Evolutionary conservation across 2,888 invertebrate species (phyloP).

Genomic region (Pyrochroa serraticornis): DNA sequence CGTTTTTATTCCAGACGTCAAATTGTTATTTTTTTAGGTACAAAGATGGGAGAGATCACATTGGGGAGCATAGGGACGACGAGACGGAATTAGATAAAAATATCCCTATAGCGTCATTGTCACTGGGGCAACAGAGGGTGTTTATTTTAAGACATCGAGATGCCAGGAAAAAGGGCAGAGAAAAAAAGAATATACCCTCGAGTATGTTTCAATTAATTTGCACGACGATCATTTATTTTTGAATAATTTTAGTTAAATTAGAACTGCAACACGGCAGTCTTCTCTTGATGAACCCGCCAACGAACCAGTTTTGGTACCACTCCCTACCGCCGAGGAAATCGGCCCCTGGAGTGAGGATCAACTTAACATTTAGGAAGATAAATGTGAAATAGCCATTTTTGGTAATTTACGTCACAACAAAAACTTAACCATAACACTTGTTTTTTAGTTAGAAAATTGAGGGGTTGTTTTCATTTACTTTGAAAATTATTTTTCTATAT

Average conservation of each 20-base stretch:
- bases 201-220: slow-evolving; percentile 48
- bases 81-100: slow-evolving; percentile 68
- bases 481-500: too few species aligned
- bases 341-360: slow-evolving; percentile 64
- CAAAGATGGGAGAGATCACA: slow-evolving; percentile 70
- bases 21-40: slow-evolving; percentile 60
- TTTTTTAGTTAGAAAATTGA: too few species aligned
- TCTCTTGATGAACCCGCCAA: slow-evolving; percentile 73
- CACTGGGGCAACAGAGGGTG: slow-evolving; percentile 68
- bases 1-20: background rate
- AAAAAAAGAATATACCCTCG: slow-evolving; percentile 58
- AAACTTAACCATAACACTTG: too few species aligned
- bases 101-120: slow-evolving; percentile 71
- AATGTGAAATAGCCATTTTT: background rate
- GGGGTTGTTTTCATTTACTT: too few species aligned
- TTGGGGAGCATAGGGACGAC: slow-evolving; percentile 75
- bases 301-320: slow-evolving; percentile 75
- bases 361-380: slow-evolving; percentile 69
- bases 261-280: slow-evolving; percentile 70
- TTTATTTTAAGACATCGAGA: slow-evolving; percentile 70
- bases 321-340: slow-evolving; percentile 68
- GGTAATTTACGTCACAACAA: too few species aligned
- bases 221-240: background rate
- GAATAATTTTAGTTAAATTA: slow-evolving; percentile 59
- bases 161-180: slow-evolving; percentile 60